These are phyloP conservation scores for Leptobrachium ailaonicum DNA, from an alignment of 2,113 vertebrate species.

Conservation along the genomic window DNA sequence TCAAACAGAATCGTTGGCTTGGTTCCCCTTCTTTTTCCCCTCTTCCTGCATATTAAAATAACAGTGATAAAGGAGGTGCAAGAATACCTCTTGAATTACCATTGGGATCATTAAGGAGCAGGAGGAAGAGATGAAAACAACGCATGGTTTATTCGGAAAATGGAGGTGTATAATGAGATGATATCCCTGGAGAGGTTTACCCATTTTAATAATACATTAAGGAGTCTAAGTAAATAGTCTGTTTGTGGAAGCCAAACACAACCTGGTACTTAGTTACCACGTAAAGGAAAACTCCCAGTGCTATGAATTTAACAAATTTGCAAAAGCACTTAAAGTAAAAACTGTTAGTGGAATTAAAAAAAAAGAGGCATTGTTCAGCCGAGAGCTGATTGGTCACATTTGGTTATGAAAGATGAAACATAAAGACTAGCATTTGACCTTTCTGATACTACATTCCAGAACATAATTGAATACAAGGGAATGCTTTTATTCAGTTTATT, in stretches of 20 bases:
- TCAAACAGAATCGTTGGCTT: conserved; percentile 97
- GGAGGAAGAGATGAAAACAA: conserved; percentile 99
- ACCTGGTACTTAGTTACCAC: conserved; percentile 87
- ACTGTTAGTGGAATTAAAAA: conserved; percentile 99
- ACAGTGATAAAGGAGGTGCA: conserved; percentile 82
- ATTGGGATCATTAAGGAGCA: conserved; percentile 98
- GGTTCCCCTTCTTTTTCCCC: conserved; percentile 52
- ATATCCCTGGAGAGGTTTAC: conserved; percentile 98
- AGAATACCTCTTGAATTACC: conserved; percentile 93
- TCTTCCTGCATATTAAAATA: conserved; percentile 92
- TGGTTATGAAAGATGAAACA: conserved; percentile 20
- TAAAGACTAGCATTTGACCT: background rate
- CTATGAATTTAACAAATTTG: conserved; percentile 94
- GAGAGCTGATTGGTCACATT: background rate
- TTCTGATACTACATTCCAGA: background rate
- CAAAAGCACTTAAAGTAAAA: conserved; percentile 98
- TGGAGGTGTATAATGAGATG: conserved; percentile 99
- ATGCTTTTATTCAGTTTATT: background rate
- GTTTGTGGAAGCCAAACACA: conserved; percentile 91
- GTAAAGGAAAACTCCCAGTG: conserved; percentile 88
- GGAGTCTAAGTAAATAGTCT: conserved; percentile 95
- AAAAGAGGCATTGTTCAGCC: conserved; percentile 80
- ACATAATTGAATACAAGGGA: background rate
- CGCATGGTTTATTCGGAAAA: conserved; percentile 99
- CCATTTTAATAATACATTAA: conserved; percentile 99